Evolutionary conservation across 2,113 vertebrate genomes (phyloP), one percentile per base, ranked within the genome.

Genomic region (Bufo bufo): DNA sequence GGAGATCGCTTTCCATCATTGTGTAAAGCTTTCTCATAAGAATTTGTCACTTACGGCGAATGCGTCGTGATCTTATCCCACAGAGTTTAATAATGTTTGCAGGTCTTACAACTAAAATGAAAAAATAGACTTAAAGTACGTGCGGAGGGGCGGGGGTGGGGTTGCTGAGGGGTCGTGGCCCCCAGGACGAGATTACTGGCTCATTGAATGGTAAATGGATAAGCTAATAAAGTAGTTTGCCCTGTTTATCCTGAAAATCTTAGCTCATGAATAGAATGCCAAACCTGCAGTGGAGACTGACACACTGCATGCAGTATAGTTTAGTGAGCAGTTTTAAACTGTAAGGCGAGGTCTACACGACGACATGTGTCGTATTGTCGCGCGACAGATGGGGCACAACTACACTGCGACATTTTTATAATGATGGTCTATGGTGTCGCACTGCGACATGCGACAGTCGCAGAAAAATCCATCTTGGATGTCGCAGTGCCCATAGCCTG

Each of bases 41-140:
- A 13, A 54, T 23, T 78, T 78, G 49, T n/a, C 77, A 78, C 50
- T 54, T 23, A 77, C 11, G 4, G 50, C 50, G 11, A 33, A 43
- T 4, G 54, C 9, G 23, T 80, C 52, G 23, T 77, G 77, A 80
- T 80, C 50, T 79, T 23, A 56, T 79, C 77, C 52, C 50, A 33
- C 4, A 4, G 20, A 14, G 77, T 79, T 79, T 56, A 23, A 33
- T 80, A 56, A 58, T 58, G 77, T 80, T 80, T 80, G 77, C 52
- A 16, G 52, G 33, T 58, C 54, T 33, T 56, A 56, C 77, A 58
- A 10, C 54, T 77, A 5, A n/a, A 20, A 77, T 75, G 45, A 61
- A 49, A 71, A 75, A 75, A 49, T 9, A 75, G 47, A 11, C 72
- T 75, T 72, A 33, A 72, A 72, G 43, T 23, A 33, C 66, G 6